A percentile compares a stretch with the other conserved stretches of the same genome.
Evolutionary conservation across 2,888 invertebrate genomes (phyloP).

Genomic region (Empis stercorea): DNA sequence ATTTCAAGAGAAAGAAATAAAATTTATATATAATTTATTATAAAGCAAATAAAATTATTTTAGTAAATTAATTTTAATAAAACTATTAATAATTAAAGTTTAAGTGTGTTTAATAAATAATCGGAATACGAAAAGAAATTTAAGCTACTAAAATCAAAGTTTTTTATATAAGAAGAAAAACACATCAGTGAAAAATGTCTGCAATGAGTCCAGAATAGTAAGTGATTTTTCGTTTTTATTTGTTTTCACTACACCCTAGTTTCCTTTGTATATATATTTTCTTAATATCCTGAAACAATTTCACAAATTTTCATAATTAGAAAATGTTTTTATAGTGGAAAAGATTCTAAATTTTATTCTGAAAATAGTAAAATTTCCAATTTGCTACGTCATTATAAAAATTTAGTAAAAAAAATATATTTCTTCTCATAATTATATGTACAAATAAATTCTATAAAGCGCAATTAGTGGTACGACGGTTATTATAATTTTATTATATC

Average conservation of each 20-base stretch:
- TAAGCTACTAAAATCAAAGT: no score
- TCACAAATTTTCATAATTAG: no score
- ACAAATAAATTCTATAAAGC: not conserved
- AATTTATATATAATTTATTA: no score
- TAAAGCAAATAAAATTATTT: no score
- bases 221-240: conserved; percentile 33
- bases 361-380: not conserved
- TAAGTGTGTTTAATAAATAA: no score
- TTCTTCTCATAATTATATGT: not conserved
- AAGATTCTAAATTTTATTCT: not conserved
- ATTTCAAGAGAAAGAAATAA: no score
- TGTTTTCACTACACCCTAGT: not conserved
- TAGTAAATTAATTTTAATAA: no score
- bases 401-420: not conserved
- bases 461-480: not conserved
- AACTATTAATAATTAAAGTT: no score
- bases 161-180: not conserved
- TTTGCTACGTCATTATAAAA: conserved; percentile 2
- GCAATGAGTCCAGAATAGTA: conserved; percentile 75
- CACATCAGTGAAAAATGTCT: conserved; percentile 25
- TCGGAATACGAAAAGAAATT: no score
- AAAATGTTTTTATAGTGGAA: no score
- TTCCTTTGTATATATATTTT: no score
- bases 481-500: no score
- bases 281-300: not conserved